Conservation (phyloP, 2,113 vertebrate species). For the Tamias sibiricus region DNA sequence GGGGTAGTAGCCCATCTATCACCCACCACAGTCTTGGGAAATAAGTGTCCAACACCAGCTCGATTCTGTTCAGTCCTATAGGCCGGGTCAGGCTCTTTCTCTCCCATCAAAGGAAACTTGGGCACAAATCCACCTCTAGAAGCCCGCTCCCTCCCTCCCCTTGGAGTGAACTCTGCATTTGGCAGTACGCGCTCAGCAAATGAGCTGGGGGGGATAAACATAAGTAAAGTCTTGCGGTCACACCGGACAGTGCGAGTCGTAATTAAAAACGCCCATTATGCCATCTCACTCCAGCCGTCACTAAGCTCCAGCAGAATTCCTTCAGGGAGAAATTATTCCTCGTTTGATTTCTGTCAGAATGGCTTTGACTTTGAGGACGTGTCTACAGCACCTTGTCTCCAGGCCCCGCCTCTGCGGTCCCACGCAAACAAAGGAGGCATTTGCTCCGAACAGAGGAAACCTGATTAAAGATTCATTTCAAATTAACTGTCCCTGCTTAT, state of each 20-base stretch:
- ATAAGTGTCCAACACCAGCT: not conserved
- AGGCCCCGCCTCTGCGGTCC: slow-evolving; percentile 81
- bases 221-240: slow-evolving; percentile 80
- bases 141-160: slow-evolving; percentile 49
- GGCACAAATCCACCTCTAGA: not conserved
- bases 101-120: not conserved
- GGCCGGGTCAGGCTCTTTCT: not conserved
- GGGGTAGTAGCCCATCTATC: too few species aligned
- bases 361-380: slow-evolving; percentile 87
- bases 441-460: slow-evolving; percentile 83
- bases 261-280: slow-evolving; percentile 81
- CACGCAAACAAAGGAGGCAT: slow-evolving; percentile 84
- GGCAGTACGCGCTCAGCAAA: slow-evolving; percentile 80
- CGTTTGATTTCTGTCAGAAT: slow-evolving; percentile 88
- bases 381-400: slow-evolving; percentile 84
- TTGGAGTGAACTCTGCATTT: slow-evolving; percentile 60
- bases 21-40: not conserved
- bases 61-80: not conserved
- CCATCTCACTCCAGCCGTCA: slow-evolving; percentile 85
- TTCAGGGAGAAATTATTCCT: slow-evolving; percentile 89
- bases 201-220: slow-evolving; percentile 72
- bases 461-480: slow-evolving; percentile 87
- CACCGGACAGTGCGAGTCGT: slow-evolving; percentile 80
- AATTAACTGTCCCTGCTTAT: slow-evolving; percentile 84
- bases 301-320: slow-evolving; percentile 86